Conservation (phyloP, 2,113 vertebrate species). For the Nesogale talazaci region DNA sequence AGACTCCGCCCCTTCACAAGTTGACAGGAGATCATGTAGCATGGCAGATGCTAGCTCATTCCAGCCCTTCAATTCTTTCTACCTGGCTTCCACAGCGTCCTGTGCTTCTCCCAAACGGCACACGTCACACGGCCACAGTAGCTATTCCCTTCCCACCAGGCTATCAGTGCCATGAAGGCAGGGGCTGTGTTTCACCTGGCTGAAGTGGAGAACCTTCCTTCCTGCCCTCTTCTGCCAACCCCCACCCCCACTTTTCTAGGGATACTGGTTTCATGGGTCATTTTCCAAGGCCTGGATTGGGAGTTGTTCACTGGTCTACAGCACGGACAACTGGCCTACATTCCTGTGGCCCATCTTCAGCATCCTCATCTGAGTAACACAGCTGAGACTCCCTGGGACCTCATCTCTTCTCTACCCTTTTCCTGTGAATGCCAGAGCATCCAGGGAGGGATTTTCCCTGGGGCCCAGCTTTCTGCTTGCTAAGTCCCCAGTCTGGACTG, state of each 20-base stretch:
- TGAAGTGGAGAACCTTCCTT: neutral
- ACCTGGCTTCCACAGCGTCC: neutral
- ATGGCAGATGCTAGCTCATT: neutral
- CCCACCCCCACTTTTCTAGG: neutral
- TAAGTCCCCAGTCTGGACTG: neutral
- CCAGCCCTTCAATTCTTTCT: neutral
- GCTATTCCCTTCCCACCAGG: neutral
- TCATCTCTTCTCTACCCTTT: neutral
- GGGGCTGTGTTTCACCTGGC: neutral
- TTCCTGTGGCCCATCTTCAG: neutral
- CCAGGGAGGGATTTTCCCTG: neutral
- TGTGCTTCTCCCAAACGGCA: neutral
- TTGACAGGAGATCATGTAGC: no score
- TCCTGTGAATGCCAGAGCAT: neutral
- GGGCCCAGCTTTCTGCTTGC: neutral
- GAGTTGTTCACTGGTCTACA: neutral
- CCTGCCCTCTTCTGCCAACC: neutral
- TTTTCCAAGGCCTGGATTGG: neutral
- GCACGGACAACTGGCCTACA: neutral
- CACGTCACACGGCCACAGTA: neutral
- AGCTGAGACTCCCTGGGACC: neutral
- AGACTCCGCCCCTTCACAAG: no score
- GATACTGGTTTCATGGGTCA: no score
- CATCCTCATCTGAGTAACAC: neutral
- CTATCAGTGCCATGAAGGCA: neutral